Conservation (phyloP, 2,113 vertebrate genomes). For the Ivindomyrus marchei region DNA sequence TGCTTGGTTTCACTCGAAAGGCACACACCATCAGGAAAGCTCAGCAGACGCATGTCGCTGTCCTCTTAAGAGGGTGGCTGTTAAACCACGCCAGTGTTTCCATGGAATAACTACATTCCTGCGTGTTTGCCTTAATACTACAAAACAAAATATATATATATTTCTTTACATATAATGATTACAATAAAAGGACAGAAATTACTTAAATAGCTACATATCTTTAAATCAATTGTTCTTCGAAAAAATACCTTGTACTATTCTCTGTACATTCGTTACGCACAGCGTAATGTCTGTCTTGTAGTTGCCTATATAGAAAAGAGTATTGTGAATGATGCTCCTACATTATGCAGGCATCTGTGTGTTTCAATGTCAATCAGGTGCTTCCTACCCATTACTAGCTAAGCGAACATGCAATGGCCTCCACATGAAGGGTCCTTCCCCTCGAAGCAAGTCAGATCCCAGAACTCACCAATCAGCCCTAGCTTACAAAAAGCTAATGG, state of each 20-base stretch:
- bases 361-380: not conserved
- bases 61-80: not conserved
- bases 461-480: not conserved
- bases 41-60: not conserved
- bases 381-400: not conserved
- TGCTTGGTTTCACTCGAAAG: not conserved
- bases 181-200: not conserved
- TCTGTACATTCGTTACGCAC: slow-evolving; percentile 83
- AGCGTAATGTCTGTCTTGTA: slow-evolving; percentile 96
- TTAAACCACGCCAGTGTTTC: not conserved
- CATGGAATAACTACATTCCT: not conserved
- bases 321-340: not conserved
- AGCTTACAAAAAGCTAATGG: not conserved
- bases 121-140: not conserved
- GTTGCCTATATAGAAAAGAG: slow-evolving; percentile 47
- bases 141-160: not conserved
- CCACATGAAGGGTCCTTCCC: not conserved
- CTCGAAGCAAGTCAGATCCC: not conserved
- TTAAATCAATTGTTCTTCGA: slow-evolving; percentile 70
- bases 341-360: not conserved
- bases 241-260: slow-evolving; percentile 63
- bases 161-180: not conserved
- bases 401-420: not conserved
- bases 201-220: slow-evolving; percentile 15
- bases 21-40: not conserved